Percentiles rank a stretch among this genome's conserved stretches.
Evolutionary conservation across 2,888 invertebrate genomes (phyloP).

Genomic region (Metalampra italica): DNA sequence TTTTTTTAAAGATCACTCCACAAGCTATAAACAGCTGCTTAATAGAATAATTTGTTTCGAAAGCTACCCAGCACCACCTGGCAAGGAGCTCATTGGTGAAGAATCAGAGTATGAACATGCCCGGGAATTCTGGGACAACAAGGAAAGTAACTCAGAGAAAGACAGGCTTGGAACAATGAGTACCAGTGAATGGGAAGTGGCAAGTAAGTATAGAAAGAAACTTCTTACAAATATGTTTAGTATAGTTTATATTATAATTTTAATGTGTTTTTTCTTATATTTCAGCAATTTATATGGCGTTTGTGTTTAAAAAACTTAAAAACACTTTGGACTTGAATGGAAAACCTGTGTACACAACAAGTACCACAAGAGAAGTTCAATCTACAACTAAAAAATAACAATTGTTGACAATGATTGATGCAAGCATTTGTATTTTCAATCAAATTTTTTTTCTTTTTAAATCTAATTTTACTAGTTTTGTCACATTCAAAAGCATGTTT

Average conservation of each 20-base stretch:
- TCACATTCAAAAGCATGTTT: no score
- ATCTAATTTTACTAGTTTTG: no score
- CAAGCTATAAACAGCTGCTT: conserved; percentile 75
- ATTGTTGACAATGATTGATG: neutral
- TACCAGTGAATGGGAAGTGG: conserved; percentile 94
- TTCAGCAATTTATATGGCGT: conserved; percentile 89
- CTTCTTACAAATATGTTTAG: neutral
- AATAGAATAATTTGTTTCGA: conserved; percentile 89
- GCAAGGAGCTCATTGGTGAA: conserved; percentile 76
- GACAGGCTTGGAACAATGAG: conserved; percentile 88
- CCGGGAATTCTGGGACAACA: conserved; percentile 71
- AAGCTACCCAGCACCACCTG: conserved; percentile 84
- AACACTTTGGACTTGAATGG: conserved; percentile 81
- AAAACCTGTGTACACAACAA: conserved; percentile 75
- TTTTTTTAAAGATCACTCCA: conserved; percentile 83
- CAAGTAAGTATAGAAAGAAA: conserved; percentile 81
- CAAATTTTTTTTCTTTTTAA: no score
- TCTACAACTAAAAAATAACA: conserved; percentile 8
- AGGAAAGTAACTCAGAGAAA: conserved; percentile 49
- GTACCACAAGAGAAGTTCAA: conserved; percentile 18
- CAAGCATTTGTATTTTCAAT: no score
- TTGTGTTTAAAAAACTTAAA: conserved; percentile 89
- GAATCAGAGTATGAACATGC: conserved; percentile 87
- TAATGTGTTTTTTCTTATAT: conserved; percentile 30
- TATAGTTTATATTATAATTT: conserved; percentile 1